phyloP scores from a whole-genome alignment of 2,113 vertebrate species.

The Anas platyrhynchos region DNA sequence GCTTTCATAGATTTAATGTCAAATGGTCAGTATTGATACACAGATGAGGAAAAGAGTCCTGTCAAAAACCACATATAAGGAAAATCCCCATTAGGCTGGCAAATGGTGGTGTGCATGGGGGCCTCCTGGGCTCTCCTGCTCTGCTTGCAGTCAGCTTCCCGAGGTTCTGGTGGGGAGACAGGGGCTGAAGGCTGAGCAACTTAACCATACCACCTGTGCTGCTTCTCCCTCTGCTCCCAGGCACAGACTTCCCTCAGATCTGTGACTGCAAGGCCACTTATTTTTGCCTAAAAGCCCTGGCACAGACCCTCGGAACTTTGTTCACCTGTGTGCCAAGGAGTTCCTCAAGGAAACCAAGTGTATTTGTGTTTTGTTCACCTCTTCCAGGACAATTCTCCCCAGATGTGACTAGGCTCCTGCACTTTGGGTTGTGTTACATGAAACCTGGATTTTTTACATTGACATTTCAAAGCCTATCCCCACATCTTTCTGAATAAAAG shows the following conservation, averaged over 20 bases:
- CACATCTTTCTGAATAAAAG: background rate
- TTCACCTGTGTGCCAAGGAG: background rate
- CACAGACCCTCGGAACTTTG: background rate
- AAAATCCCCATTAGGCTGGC: background rate
- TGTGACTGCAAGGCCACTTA: background rate
- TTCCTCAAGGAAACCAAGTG: background rate
- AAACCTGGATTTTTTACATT: background rate
- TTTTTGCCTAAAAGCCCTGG: background rate
- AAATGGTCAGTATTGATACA: rapidly evolving
- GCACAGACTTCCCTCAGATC: background rate
- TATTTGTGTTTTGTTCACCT: rapidly evolving
- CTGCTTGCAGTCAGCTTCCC: rapidly evolving
- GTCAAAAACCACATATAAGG: rapidly evolving
- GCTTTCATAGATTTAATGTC: background rate
- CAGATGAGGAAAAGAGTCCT: background rate
- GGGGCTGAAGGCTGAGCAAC: background rate
- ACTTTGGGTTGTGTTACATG: background rate
- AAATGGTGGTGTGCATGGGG: background rate
- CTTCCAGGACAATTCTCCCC: background rate
- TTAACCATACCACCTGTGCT: rapidly evolving
- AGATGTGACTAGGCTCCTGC: background rate
- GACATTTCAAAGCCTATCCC: background rate
- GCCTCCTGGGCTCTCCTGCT: background rate
- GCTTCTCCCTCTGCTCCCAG: background rate
- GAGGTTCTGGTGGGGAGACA: rapidly evolving